These are phyloP conservation scores for Lepidocolaptes lacrymiger DNA, from an alignment of 2,797 vertebrate species.

Conservation along the genomic window DNA sequence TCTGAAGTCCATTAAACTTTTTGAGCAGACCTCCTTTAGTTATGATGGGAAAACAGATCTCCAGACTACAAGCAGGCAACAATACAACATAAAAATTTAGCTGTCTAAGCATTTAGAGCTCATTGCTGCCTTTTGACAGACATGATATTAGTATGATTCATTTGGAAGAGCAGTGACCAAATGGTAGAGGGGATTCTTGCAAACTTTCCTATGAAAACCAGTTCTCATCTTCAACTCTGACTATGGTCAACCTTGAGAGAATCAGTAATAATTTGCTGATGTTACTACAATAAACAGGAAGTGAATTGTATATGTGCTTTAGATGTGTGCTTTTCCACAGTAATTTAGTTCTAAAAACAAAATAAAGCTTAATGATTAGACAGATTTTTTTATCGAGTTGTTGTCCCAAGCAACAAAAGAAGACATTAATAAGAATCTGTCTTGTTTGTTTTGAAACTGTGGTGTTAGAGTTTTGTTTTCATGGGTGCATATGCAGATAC, in stretches of 20 bases:
- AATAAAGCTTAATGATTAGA: neutral
- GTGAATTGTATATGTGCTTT: neutral
- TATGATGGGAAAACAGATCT: neutral
- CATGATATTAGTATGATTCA: neutral
- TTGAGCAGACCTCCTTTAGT: neutral
- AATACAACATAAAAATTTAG: neutral
- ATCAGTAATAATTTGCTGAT: neutral
- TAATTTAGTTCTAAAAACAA: neutral
- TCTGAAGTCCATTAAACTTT: neutral
- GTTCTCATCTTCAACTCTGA: neutral
- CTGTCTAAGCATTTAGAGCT: neutral
- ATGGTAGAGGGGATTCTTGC: neutral
- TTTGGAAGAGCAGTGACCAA: neutral
- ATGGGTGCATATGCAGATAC: neutral
- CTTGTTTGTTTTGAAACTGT: neutral
- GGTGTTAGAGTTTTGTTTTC: neutral
- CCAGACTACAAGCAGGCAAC: neutral
- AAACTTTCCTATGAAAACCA: neutral
- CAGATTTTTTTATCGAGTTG: neutral
- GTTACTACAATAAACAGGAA: neutral
- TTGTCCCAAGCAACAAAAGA: neutral
- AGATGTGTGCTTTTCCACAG: neutral
- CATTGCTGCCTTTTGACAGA: neutral
- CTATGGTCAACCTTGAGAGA: neutral
- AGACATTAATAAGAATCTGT: neutral